Conservation (phyloP, 2,797 vertebrate genomes). For the Periparus ater region DNA sequence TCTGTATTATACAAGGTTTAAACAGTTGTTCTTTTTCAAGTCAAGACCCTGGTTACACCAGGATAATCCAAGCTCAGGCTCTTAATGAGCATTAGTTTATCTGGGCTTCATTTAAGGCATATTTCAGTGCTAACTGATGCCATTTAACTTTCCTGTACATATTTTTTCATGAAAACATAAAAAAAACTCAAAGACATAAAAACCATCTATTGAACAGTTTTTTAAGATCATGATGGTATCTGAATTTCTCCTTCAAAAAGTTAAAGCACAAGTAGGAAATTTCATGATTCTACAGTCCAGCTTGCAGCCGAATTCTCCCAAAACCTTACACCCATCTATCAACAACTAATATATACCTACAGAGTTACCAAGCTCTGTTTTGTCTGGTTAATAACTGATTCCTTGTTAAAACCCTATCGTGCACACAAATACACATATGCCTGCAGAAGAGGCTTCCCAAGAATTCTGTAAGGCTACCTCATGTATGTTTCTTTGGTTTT, state of each 20-base stretch:
- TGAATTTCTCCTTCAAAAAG: neutral
- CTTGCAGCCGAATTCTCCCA: neutral
- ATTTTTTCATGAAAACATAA: neutral
- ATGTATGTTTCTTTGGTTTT: neutral
- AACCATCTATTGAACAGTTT: neutral
- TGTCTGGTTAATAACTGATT: neutral
- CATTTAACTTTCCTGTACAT: neutral
- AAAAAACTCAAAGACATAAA: neutral
- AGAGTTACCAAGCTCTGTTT: neutral
- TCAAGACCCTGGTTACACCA: neutral
- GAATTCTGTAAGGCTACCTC: neutral
- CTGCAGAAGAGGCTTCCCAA: neutral
- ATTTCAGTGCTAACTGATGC: neutral
- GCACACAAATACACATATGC: neutral
- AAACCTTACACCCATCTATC: neutral
- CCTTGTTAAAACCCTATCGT: neutral
- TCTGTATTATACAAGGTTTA: neutral
- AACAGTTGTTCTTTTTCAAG: neutral
- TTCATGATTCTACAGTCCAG: neutral
- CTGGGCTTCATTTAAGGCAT: neutral
- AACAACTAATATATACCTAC: neutral
- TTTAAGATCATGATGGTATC: neutral
- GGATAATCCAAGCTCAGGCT: neutral
- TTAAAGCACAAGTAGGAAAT: neutral
- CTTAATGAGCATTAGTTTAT: neutral